phyloP scores from a whole-genome alignment of 2,797 vertebrate species.

The Sebastes aleutianus region DNA sequence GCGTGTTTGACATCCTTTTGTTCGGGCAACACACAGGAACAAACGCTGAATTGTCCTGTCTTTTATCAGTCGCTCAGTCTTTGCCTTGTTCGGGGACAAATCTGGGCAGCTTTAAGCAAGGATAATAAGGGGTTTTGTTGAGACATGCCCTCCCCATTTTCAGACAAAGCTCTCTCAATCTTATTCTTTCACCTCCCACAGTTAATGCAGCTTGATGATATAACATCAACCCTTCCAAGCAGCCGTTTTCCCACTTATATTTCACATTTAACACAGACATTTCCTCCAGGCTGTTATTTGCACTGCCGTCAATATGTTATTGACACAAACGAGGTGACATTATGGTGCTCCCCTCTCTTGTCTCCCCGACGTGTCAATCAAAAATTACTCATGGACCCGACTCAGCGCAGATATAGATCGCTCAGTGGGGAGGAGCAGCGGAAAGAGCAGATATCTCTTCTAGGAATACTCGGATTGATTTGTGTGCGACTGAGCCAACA shows the following conservation, averaged over 20 bases:
- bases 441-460: slow-evolving; percentile 53
- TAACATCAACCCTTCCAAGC: slow-evolving; percentile 4
- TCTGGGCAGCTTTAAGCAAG: slow-evolving; percentile 28
- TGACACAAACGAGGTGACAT: slow-evolving; percentile 67
- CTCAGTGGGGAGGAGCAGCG: slow-evolving; percentile 23
- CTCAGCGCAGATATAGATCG: slow-evolving; percentile 57
- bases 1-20: slow-evolving; percentile 31
- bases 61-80: slow-evolving; percentile 1
- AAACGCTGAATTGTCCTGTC: slow-evolving; percentile 31
- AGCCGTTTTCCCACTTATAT: slow-evolving; percentile 43
- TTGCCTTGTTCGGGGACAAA: slow-evolving; percentile 31
- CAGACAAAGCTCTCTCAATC: slow-evolving; percentile 34
- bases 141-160: slow-evolving; percentile 36
- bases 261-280: slow-evolving; percentile 58
- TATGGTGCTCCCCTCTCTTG: slow-evolving; percentile 45
- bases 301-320: slow-evolving; percentile 62
- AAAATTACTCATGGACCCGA: slow-evolving; percentile 47
- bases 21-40: slow-evolving; percentile 4
- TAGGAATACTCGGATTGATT: slow-evolving; percentile 63
- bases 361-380: slow-evolving; percentile 64
- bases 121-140: slow-evolving; percentile 49
- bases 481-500: slow-evolving; percentile 39
- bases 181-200: slow-evolving; percentile 45
- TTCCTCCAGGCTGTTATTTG: slow-evolving; percentile 61
- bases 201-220: slow-evolving; percentile 33